Evolutionary conservation across 2,113 vertebrate genomes (phyloP).

Genomic region (Cinclus mexicanus): DNA sequence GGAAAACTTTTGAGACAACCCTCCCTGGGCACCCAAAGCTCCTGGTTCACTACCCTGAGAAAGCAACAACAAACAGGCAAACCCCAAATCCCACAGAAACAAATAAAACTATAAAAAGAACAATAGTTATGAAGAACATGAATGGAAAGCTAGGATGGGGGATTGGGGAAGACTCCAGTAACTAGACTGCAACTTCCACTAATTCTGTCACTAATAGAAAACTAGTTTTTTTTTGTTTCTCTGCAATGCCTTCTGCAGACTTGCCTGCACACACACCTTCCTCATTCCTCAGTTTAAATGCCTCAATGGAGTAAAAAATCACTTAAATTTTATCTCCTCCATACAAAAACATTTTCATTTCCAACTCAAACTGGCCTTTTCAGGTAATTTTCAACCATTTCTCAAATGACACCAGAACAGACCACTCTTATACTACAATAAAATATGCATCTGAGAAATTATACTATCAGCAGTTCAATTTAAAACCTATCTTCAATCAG

Average conservation of each 20-base stretch:
- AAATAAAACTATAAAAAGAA: background rate
- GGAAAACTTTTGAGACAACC: background rate
- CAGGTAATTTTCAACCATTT: background rate
- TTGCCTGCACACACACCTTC: background rate
- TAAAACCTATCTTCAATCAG: background rate
- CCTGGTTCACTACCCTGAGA: background rate
- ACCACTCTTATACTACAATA: background rate
- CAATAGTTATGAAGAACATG: background rate
- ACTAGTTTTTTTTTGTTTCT: background rate
- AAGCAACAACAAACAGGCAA: background rate
- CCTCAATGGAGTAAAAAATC: background rate
- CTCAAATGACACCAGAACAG: background rate
- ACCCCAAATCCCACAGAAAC: background rate
- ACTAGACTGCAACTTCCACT: background rate
- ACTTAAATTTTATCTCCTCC: background rate
- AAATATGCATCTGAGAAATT: background rate
- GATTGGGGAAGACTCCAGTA: background rate
- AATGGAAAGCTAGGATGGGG: background rate
- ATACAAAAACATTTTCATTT: background rate
- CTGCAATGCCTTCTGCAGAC: background rate
- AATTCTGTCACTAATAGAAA: background rate
- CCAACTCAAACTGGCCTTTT: background rate
- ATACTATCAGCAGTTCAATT: background rate
- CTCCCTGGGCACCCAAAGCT: rapidly evolving
- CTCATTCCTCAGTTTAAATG: background rate